Evolutionary conservation across 2,888 invertebrate species (phyloP).

Genomic region (Azorinus chamasolen): DNA sequence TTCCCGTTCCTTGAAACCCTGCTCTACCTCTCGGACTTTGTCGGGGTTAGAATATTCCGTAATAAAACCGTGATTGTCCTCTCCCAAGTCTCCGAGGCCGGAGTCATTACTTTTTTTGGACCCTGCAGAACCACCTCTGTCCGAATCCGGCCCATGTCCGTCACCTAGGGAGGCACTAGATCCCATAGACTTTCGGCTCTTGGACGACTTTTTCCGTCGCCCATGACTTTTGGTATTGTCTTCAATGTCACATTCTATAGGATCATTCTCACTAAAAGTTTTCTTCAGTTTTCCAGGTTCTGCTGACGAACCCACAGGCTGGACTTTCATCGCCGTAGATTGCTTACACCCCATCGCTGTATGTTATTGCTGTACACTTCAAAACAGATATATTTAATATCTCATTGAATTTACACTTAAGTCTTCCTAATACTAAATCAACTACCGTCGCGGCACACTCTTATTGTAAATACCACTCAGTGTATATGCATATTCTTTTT

Average conservation of each 20-base stretch:
- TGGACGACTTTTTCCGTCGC: conserved; percentile 59
- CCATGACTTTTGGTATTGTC: conserved; percentile 18
- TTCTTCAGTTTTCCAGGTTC: conserved; percentile 59
- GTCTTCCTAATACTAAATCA: not conserved
- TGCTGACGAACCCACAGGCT: conserved; percentile 70
- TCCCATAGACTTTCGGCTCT: conserved; percentile 61
- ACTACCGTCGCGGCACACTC: not conserved
- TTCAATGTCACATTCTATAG: conserved; percentile 67
- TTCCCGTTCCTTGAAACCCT: conserved; percentile 71
- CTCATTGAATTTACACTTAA: not conserved
- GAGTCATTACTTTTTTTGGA: conserved; percentile 84
- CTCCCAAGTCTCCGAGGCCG: conserved; percentile 76
- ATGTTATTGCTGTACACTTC: not conserved
- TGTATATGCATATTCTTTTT: too few species aligned
- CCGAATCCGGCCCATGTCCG: conserved; percentile 63
- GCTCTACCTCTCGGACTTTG: conserved; percentile 72
- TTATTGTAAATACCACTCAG: too few species aligned
- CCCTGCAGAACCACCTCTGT: conserved; percentile 80
- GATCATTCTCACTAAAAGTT: conserved; percentile 61
- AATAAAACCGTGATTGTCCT: conserved; percentile 76
- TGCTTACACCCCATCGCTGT: conserved; percentile 78
- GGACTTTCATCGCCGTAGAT: conserved; percentile 73
- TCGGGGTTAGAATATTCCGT: conserved; percentile 79
- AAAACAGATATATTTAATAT: not conserved
- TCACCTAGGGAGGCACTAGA: conserved; percentile 56